Evolutionary conservation across 1,140 invertebrate species (phyloP), one percentile per base, ranked within the genome.

Genomic region (Ctenoplectra terminalis): DNA sequence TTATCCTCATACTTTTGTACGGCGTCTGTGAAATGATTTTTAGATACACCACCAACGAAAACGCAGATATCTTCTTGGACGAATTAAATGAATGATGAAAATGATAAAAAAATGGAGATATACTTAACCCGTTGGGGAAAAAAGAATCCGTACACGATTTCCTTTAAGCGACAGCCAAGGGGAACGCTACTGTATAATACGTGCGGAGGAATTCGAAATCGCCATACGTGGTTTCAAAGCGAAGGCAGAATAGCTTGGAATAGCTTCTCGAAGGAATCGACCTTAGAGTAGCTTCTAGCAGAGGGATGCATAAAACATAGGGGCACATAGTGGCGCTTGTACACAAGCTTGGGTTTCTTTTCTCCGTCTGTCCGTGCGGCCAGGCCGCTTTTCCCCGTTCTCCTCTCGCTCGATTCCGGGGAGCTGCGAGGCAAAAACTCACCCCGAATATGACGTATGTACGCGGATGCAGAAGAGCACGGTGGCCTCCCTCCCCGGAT

Each of bases 381-480:
- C 31, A 6, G 58, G 2, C 48, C 34, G 52, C n/a, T 37, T 43
- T 50, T 40, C 11, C 26, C 58, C 17, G 6, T 70, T 46, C 54
- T 31, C n/a, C 73, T 64, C 52, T 46, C 78, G 54, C 64, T 75
- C 60, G 20, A 43, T 66, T 63, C 72, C 61, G 26, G 60, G 15
- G 69, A 76, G 78, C 79, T 67, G 58, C 60, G 56, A 81, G 58
- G 83, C 69, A 88, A 88, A 88, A 88, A 88, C 76, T 85, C 80
- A 78, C 61, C 80, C 86, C 83, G 69, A 87, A 88, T 87, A 87
- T 85, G 87, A 88, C 80, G 86, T 87, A 85, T 83, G 87, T 78
- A 88, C 84, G 76, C 58, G 83, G 85, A 87, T 80, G 82, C 72
- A 77, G 87, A 66, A 81, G 63, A 85, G 77, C 69, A 48, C 46